phyloP scores from a whole-genome alignment of 35 echinoderm and acorn worm species.

The Ophiothrix spiculata region DNA sequence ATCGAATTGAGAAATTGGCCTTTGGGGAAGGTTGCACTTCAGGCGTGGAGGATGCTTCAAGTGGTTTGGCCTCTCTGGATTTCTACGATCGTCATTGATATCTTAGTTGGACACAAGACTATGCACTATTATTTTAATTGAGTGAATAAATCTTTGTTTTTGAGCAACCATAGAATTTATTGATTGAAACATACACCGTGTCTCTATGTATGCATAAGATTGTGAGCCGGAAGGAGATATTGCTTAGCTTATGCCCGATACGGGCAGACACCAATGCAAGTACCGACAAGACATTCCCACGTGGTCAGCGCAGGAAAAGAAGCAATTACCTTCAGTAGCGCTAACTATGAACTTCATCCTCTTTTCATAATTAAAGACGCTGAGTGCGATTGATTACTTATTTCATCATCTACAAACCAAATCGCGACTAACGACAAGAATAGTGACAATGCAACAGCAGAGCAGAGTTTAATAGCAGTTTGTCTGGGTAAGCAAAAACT shows the following conservation, averaged over 20 bases:
- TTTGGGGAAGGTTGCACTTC: background rate
- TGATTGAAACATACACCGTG: background rate
- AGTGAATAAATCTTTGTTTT: slow-evolving; percentile 11
- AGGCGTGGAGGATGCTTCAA: slow-evolving; percentile 9
- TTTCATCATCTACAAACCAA: no score
- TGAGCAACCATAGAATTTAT: slow-evolving; percentile 4
- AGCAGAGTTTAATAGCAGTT: no score
- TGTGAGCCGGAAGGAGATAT: slow-evolving; percentile 2
- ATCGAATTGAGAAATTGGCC: slow-evolving; percentile 9
- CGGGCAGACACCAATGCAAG: background rate
- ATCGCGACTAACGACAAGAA: no score
- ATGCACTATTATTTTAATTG: background rate
- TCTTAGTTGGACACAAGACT: background rate
- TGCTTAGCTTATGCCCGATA: background rate
- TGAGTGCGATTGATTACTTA: no score
- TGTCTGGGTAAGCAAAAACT: no score
- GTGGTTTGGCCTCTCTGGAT: background rate
- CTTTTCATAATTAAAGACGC: no score
- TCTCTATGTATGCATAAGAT: background rate
- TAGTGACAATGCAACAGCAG: no score
- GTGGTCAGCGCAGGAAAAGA: background rate
- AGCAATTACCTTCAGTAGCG: background rate
- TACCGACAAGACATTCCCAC: background rate
- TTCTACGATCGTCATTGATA: background rate
- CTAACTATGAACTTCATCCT: background rate